Percentiles rank a stretch among this genome's conserved stretches.
These are phyloP conservation scores for Watsonalla cultraria DNA, from an alignment of 2,888 invertebrate genomes.

Conservation along the genomic window DNA sequence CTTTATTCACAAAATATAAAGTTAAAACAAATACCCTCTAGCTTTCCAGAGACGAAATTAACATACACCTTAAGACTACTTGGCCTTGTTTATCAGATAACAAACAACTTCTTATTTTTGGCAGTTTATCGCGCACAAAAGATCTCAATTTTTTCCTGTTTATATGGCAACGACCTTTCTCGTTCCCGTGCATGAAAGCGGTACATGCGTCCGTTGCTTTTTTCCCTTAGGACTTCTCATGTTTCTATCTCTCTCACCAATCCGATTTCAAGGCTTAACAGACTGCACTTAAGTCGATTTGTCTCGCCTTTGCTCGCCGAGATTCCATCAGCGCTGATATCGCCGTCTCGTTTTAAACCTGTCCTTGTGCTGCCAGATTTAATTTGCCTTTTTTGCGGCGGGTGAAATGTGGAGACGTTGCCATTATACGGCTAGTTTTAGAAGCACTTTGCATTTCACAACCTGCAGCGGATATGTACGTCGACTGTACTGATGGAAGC, in stretches of 20 bases:
- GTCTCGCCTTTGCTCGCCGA: slow-evolving; percentile 59
- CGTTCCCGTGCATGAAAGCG: slow-evolving; percentile 30
- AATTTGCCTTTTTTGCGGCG: slow-evolving; percentile 53
- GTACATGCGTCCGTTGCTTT: slow-evolving; percentile 29
- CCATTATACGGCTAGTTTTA: slow-evolving; percentile 29
- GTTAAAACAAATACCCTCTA: not conserved
- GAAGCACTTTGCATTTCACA: slow-evolving; percentile 26
- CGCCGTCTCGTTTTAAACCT: slow-evolving; percentile 54
- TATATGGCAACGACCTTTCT: slow-evolving; percentile 64
- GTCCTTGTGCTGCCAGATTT: slow-evolving; percentile 51
- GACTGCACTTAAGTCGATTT: slow-evolving; percentile 55
- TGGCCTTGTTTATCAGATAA: slow-evolving; percentile 21
- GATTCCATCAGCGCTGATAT: slow-evolving; percentile 40
- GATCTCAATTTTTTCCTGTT: slow-evolving; percentile 52
- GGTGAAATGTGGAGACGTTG: slow-evolving; percentile 33
- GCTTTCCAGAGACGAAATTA: not conserved
- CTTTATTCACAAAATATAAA: not conserved
- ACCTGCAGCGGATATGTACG: slow-evolving; percentile 19
- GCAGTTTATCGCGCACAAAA: slow-evolving; percentile 49
- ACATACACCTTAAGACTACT: not conserved
- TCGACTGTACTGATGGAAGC: slow-evolving; percentile 14
- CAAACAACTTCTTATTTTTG: slow-evolving; percentile 31
- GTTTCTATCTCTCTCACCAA: slow-evolving; percentile 46
- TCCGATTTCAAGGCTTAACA: slow-evolving; percentile 52
- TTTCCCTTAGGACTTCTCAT: slow-evolving; percentile 36